phyloP scores from a whole-genome alignment of 2,888 invertebrate genomes.

The Sinotaia quadrata region DNA sequence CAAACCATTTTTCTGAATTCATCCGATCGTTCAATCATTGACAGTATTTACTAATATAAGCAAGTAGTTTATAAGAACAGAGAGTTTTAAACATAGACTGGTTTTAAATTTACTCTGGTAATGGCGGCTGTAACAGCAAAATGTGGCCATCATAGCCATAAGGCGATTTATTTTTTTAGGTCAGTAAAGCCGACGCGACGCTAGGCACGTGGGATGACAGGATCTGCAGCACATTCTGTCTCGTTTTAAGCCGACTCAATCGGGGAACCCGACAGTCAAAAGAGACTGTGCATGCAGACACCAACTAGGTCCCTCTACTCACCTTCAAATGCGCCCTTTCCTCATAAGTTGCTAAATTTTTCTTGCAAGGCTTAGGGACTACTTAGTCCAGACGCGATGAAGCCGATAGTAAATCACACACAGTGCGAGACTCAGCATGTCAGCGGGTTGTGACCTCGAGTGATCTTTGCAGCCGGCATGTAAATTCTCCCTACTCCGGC shows the following conservation, averaged over 20 bases:
- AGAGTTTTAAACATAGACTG: no score
- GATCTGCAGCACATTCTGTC: not conserved
- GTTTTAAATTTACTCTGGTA: no score
- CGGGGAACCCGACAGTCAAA: not conserved
- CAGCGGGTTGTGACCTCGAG: slow-evolving; percentile 29
- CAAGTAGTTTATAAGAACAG: no score
- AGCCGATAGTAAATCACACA: slow-evolving; percentile 22
- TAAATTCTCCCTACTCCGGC: slow-evolving; percentile 27
- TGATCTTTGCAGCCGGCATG: slow-evolving; percentile 29
- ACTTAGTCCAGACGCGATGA: slow-evolving; percentile 15
- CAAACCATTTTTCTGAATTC: no score
- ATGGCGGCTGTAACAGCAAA: no score
- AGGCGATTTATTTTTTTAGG: not conserved
- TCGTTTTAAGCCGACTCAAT: not conserved
- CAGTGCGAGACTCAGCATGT: slow-evolving; percentile 14
- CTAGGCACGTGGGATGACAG: slow-evolving; percentile 21
- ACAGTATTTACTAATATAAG: no score
- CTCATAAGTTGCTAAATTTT: not conserved
- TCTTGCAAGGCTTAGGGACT: not conserved
- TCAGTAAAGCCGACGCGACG: slow-evolving; percentile 13
- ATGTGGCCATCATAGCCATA: no score
- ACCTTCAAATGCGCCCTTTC: not conserved
- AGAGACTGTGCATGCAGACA: not conserved
- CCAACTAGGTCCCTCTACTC: not conserved
- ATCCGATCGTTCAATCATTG: no score